Evolutionary conservation across 2,888 invertebrate species (phyloP), one percentile per base, ranked within the genome.

Genomic region (Aspidiotus rigidus): DNA sequence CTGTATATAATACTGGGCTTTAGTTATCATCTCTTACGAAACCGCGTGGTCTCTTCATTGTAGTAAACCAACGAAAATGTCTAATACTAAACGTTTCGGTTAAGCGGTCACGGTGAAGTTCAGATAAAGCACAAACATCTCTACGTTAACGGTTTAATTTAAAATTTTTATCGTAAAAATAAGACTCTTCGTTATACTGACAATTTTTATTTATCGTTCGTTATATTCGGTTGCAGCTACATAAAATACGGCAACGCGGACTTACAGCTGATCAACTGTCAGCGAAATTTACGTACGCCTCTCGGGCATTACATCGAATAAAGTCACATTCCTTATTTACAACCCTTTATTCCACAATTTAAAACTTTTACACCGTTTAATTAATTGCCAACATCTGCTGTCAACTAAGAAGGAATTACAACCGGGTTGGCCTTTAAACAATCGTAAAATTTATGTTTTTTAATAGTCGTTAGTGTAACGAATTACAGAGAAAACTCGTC

Each of bases 311-410:
- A 28, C 56, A 67, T 67, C 53, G 67, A 59, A 59, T 67, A 67
- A 67, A 67, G 67, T 67, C 67, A 49, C 57, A 60, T 67, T 67
- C 56, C 59, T 67, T 59, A 67, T 67, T 67, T 67, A 67, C 67
- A 67, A 67, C 67, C 67, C 67, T 67, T 67, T 67, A 28, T 67
- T 28, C 13, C 67, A 15, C 28, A 15, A 44, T 49, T 67, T 60
- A 60, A 56, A 56, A 64, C 40, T 59, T 44, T 60, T 67, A 60
- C 39, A 39, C 60, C 67, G 60, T 67, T 67, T 67, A 67, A 67
- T 67, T 67, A 67, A 67, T 67, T 67, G 60, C 67, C 60, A 67
- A 67, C 67, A 67, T 67, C 67, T 67, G 67, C 67, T 67, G 67
- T 67, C 67, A 67, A 67, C 67, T 54, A 41, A 41, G 39, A 53